These are phyloP conservation scores for Nasonia longicornis DNA, from an alignment of 1,140 invertebrate species.

Conservation along the genomic window DNA sequence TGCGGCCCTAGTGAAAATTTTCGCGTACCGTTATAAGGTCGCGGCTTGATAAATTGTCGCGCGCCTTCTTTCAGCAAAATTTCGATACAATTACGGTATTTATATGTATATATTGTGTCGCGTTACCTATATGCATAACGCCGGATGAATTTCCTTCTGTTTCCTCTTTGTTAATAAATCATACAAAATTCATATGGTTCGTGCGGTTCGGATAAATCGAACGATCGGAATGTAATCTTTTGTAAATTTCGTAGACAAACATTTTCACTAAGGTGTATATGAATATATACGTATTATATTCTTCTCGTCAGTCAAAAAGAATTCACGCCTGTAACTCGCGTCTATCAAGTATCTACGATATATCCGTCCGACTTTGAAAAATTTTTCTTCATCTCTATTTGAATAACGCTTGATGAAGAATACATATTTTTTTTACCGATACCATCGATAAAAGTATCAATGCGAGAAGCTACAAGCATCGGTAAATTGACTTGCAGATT, in stretches of 20 bases:
- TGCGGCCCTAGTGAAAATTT: constrained; percentile 22
- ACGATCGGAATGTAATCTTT: neutral
- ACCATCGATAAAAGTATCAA: neutral
- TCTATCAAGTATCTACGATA: constrained; percentile 36
- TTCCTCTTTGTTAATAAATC: neutral
- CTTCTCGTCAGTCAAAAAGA: constrained; percentile 7
- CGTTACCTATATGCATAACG: neutral
- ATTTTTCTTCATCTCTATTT: constrained; percentile 6
- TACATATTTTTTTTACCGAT: neutral
- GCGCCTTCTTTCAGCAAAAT: neutral
- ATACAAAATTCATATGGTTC: neutral
- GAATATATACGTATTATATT: neutral
- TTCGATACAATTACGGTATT: neutral
- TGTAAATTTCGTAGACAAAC: constrained; percentile 6
- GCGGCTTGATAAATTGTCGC: neutral
- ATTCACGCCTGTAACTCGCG: constrained; percentile 29
- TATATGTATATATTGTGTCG: neutral
- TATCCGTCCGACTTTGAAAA: constrained; percentile 31
- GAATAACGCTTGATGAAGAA: neutral
- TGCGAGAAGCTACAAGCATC: constrained; percentile 2
- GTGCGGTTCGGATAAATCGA: neutral
- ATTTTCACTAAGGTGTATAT: constrained; percentile 25
- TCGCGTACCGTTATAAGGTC: neutral
- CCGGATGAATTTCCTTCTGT: neutral
- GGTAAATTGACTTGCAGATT: constrained; percentile 43